Conservation (phyloP, 2,888 invertebrate genomes). For the Ctenicera cuprea region DNA sequence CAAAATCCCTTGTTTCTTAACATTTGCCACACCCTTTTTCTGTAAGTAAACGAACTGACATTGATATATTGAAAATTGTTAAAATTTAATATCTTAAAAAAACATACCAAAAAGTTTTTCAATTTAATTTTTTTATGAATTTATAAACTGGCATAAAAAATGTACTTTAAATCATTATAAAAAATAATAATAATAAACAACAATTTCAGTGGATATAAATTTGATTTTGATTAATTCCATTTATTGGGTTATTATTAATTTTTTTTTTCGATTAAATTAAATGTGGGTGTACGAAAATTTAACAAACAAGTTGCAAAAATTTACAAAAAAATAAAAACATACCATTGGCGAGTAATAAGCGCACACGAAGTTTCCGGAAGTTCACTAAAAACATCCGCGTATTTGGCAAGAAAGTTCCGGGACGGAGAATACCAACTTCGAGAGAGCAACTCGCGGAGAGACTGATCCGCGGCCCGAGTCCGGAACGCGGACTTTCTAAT, state of each 20-base stretch:
- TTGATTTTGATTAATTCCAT: neutral
- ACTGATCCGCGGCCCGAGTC: conserved; percentile 58
- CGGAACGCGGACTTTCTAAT: conserved; percentile 63
- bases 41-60: conserved; percentile 25
- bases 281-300: neutral
- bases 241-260: neutral
- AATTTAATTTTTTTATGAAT: neutral
- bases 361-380: conserved; percentile 53
- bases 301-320: neutral
- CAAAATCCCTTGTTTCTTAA: conserved; percentile 28
- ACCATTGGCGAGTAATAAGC: conserved; percentile 39
- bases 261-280: neutral
- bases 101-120: neutral
- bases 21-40: conserved; percentile 35
- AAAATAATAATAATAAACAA: too few relatives aligned
- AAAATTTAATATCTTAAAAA: conserved; percentile 3
- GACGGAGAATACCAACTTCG: conserved; percentile 48
- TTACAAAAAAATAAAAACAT: conserved; percentile 17
- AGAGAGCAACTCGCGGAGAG: conserved; percentile 54
- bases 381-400: conserved; percentile 55
- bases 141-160: neutral
- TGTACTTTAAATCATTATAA: too few relatives aligned
- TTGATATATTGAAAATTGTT: conserved; percentile 25
- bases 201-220: too few relatives aligned
- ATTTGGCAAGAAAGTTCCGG: conserved; percentile 53